These are phyloP conservation scores for Lucinisca nassula DNA, from an alignment of 2,888 invertebrate genomes.

Conservation along the genomic window DNA sequence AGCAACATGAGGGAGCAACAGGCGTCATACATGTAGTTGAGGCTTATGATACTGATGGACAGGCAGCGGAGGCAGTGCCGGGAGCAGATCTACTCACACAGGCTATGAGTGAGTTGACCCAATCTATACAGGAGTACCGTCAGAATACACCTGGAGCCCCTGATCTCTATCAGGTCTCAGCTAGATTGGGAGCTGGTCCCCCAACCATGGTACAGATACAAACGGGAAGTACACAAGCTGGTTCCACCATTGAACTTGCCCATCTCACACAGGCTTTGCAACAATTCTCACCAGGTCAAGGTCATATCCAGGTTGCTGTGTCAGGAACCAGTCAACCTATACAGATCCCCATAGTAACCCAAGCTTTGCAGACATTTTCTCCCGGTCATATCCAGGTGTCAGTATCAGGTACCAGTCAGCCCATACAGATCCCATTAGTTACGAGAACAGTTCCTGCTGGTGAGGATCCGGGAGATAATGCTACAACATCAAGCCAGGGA, in stretches of 20 bases:
- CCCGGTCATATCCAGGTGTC: background rate
- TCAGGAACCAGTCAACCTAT: slow-evolving; percentile 55
- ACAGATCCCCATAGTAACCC: slow-evolving; percentile 55
- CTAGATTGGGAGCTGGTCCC: slow-evolving; percentile 62
- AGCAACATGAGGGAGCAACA: slow-evolving; percentile 28
- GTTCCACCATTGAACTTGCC: slow-evolving; percentile 81
- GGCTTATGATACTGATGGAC: slow-evolving; percentile 42
- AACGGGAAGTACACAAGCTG: slow-evolving; percentile 41
- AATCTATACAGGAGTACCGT: slow-evolving; percentile 80
- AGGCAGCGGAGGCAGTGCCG: slow-evolving; percentile 64
- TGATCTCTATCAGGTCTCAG: slow-evolving; percentile 63
- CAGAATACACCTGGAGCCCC: slow-evolving; percentile 49
- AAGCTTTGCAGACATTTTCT: background rate
- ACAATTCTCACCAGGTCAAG: slow-evolving; percentile 69
- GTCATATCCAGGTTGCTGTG: slow-evolving; percentile 67
- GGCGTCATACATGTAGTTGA: slow-evolving; percentile 54
- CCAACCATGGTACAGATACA: slow-evolving; percentile 77
- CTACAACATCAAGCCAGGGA: background rate
- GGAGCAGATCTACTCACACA: slow-evolving; percentile 88
- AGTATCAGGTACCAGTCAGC: background rate
- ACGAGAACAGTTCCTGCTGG: background rate
- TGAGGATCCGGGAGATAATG: background rate
- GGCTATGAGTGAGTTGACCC: slow-evolving; percentile 88
- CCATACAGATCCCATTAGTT: slow-evolving; percentile 4
- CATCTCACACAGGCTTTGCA: slow-evolving; percentile 80